Base-by-base conservation (phyloP, 2,797 vertebrate species). In the Xiphorhynchus erythropygius region DNA sequence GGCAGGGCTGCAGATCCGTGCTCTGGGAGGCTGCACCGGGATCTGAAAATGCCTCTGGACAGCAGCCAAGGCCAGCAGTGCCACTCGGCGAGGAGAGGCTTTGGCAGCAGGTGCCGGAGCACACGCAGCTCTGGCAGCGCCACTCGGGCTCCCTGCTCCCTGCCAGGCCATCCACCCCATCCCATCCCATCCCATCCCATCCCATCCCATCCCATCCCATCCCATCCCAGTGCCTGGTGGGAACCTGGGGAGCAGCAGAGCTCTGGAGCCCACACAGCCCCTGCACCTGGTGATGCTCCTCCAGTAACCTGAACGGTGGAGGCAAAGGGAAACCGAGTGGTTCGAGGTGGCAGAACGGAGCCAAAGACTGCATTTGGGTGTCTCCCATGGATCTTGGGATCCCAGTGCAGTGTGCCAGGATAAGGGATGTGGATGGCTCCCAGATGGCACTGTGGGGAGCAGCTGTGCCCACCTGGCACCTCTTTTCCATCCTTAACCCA, bases 41-140 rank as follows among this genome's bases (percentile, higher is more conserved):
- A 60, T 67, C 53, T 92, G 87, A 63, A 95, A 93, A 71, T n/a
- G 75, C 70, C 81, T 95, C 89, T 90, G 95, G 87, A 82, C 42
- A 60, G 30, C 79, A 86, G 88, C 82, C 92, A 95, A 89, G 89
- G 33, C 75, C 77, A 94, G 65, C 46, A 39, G 53, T 65, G 47
- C 55, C 42, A 78, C 71, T 13, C 42, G 87, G 89, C 12, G 33
- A 77, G 78, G 73, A 67, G 78, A 71, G 60, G 88, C 65, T 87
- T 21, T 73, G 91, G 96, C 91, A 96, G 82, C 87, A 79, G 87
- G 56, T 60, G 74, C 63, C 15, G 18, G 39, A 55, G 71, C 64
- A 52, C 76, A 24, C 7, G 69, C 44, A 27, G 67, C 67, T 81
- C n/a, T n/a, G n/a, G n/a, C n/a, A n/a, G n/a, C n/a, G 71, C 55